A percentile compares a stretch with the other conserved stretches of the same genome.
phyloP scores from a whole-genome alignment of 2,888 invertebrate genomes.

The Embidobia sp. region DNA sequence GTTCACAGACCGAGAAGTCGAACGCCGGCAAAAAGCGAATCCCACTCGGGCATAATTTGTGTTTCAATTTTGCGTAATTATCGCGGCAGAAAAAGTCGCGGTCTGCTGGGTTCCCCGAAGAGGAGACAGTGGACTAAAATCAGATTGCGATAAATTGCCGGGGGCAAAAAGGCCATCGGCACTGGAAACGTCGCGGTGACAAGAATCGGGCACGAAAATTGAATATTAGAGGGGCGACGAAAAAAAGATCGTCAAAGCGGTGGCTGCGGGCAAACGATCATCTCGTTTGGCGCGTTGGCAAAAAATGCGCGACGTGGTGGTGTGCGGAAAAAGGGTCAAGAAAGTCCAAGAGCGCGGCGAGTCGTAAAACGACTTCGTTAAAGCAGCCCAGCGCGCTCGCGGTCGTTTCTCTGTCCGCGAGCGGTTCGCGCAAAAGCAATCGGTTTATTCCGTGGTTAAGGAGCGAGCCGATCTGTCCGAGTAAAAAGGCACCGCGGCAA shows the following conservation, averaged over 20 bases:
- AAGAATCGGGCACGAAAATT: slow-evolving; percentile 17
- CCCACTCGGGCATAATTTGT: slow-evolving; percentile 14
- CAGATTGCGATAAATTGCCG: not conserved
- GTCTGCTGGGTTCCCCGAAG: too few relatives aligned
- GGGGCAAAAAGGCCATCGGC: too few relatives aligned
- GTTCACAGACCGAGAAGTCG: slow-evolving; percentile 11
- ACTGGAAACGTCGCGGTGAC: too few relatives aligned
- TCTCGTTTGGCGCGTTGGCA: slow-evolving; percentile 39
- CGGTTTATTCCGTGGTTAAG: slow-evolving; percentile 60
- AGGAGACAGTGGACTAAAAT: not conserved
- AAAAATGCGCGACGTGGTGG: slow-evolving; percentile 32
- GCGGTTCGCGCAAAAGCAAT: slow-evolving; percentile 61
- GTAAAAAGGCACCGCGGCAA: slow-evolving; percentile 61
- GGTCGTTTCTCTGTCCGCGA: slow-evolving; percentile 49
- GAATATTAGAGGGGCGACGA: slow-evolving; percentile 21
- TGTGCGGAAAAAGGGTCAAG: slow-evolving; percentile 57
- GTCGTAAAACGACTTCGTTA: slow-evolving; percentile 65
- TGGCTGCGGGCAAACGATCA: slow-evolving; percentile 23
- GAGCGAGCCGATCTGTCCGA: slow-evolving; percentile 46
- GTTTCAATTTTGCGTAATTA: slow-evolving; percentile 29
- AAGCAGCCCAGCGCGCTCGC: slow-evolving; percentile 47
- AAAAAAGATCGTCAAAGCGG: too few relatives aligned
- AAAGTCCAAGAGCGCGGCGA: slow-evolving; percentile 56
- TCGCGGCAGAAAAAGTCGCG: slow-evolving; percentile 11
- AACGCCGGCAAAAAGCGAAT: not conserved